Conservation (phyloP, 2,888 invertebrate genomes). For the Tortrix viridana region DNA sequence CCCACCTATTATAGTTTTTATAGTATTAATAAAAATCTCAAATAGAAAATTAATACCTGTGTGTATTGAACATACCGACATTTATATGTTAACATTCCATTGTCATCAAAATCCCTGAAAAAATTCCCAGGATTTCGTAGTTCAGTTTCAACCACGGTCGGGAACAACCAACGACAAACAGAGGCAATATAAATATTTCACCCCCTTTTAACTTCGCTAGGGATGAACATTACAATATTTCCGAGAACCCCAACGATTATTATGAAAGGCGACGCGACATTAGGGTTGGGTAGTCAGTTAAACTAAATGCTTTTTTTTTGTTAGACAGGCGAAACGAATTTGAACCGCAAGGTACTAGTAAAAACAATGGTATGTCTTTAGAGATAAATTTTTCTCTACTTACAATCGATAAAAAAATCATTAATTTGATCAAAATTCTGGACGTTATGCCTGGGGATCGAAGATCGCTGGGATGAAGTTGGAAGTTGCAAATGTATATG, state of each 20-base stretch:
- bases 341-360: not conserved
- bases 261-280: constrained; percentile 17
- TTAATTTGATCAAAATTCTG: too few relatives aligned
- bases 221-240: constrained; percentile 28
- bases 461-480: too few relatives aligned
- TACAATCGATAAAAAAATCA: too few relatives aligned
- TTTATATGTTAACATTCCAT: too few relatives aligned
- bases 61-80: too few relatives aligned
- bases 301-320: constrained; percentile 22
- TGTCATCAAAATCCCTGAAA: not conserved
- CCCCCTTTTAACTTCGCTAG: constrained; percentile 14
- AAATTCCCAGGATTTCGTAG: not conserved
- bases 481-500: too few relatives aligned
- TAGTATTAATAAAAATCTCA: too few relatives aligned
- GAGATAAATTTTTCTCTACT: too few relatives aligned
- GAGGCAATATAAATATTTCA: constrained; percentile 20
- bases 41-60: too few relatives aligned
- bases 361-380: too few relatives aligned
- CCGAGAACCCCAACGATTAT: constrained; percentile 18
- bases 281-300: constrained; percentile 14
- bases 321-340: not conserved
- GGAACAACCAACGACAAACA: constrained; percentile 5
- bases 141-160: not conserved
- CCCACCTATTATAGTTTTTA: too few relatives aligned
- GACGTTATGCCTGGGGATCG: too few relatives aligned